phyloP scores from a whole-genome alignment of 1,140 invertebrate genomes.

The Thaumetopoea pityocampa region DNA sequence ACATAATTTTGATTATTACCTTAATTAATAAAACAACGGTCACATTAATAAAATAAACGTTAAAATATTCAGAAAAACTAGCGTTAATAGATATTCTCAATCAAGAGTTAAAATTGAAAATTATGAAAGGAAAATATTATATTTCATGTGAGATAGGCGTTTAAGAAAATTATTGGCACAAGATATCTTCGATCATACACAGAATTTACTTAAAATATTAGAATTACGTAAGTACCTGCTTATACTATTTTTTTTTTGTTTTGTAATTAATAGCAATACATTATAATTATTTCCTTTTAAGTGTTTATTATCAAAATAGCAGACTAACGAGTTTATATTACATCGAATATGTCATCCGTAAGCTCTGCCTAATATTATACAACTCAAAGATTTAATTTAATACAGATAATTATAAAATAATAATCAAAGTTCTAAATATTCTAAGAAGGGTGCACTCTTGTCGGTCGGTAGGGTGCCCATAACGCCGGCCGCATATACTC shows the following conservation, averaged over 20 bases:
- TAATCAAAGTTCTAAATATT: too few species aligned
- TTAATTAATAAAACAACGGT: not conserved
- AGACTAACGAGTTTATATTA: not conserved
- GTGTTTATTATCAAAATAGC: not conserved
- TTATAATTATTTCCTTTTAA: not conserved
- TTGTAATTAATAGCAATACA: not conserved
- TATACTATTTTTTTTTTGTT: too few species aligned
- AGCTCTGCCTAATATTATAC: too few species aligned
- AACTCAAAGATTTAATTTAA: too few species aligned
- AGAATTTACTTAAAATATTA: constrained; percentile 5
- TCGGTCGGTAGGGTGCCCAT: too few species aligned
- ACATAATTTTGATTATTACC: not conserved
- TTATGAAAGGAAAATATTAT: constrained; percentile 22
- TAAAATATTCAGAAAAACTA: not conserved
- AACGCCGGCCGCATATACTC: too few species aligned
- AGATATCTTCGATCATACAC: constrained; percentile 35
- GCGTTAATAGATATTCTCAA: not conserved
- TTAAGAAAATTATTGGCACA: constrained; percentile 45
- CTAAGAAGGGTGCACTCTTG: too few species aligned
- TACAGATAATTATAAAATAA: too few species aligned
- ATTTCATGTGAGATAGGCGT: constrained; percentile 15
- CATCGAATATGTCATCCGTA: too few species aligned
- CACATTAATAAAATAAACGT: not conserved
- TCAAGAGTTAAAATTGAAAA: not conserved
- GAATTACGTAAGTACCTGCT: too few species aligned